Percentiles rank a stretch among this genome's conserved stretches.
Conservation (phyloP, 1,140 invertebrate genomes). For the Lepidurus arcticus region DNA sequence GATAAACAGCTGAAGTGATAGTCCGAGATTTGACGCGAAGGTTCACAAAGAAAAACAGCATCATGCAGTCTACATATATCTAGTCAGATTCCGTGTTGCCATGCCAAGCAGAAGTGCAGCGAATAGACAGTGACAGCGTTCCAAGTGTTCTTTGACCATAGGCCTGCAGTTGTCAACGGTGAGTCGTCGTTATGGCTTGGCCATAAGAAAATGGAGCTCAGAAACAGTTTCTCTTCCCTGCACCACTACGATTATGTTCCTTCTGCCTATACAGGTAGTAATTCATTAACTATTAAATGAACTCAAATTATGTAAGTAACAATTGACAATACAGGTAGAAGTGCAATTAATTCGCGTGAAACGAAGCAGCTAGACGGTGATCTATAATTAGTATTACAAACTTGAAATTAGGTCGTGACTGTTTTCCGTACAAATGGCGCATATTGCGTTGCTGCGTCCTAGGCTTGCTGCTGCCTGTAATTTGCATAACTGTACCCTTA, state of each 20-base stretch:
- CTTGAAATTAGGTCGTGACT: not conserved
- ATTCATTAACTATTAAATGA: not conserved
- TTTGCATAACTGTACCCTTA: slow-evolving; percentile 59
- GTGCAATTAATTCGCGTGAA: too few species aligned
- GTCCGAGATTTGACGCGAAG: not conserved
- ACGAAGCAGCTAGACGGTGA: too few species aligned
- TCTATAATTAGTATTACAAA: too few species aligned
- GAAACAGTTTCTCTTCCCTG: not conserved
- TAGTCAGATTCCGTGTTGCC: not conserved
- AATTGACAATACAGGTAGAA: too few species aligned
- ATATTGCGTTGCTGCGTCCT: slow-evolving; percentile 55
- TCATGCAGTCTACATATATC: not conserved
- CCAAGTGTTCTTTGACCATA: not conserved
- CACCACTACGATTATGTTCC: not conserved
- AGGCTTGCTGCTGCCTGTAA: slow-evolving; percentile 57
- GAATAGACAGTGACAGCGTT: not conserved
- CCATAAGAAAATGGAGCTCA: not conserved
- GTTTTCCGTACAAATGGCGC: slow-evolving; percentile 6
- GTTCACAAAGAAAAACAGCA: not conserved
- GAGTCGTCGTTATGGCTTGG: slow-evolving; percentile 5
- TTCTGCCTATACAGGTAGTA: not conserved
- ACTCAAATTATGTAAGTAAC: not conserved
- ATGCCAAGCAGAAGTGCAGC: not conserved
- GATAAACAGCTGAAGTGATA: not conserved
- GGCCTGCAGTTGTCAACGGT: not conserved